A percentile compares a stretch with the other conserved stretches of the same genome.
phyloP scores from a whole-genome alignment of 2,797 vertebrate genomes.

The Propithecus deckenii region DNA sequence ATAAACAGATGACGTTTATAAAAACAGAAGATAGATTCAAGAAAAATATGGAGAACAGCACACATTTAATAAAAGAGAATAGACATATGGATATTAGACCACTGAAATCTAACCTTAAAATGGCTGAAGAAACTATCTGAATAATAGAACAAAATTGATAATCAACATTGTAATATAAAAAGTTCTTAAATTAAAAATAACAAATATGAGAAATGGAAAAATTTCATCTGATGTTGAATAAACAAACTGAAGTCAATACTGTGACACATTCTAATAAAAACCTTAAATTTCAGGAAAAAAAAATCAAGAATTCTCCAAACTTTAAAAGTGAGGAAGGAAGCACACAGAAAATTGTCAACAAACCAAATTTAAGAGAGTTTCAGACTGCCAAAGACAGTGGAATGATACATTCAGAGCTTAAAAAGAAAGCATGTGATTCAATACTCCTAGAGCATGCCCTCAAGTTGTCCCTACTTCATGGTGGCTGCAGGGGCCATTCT shows the following conservation, averaged over 20 bases:
- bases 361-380: conserved; percentile 1
- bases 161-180: background rate
- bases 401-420: background rate
- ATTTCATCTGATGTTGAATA: background rate
- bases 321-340: background rate
- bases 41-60: background rate
- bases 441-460: background rate
- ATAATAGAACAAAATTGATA: background rate
- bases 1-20: background rate
- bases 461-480: background rate
- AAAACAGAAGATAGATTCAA: background rate
- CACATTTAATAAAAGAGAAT: background rate
- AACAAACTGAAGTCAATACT: background rate
- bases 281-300: background rate
- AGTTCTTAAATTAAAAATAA: background rate
- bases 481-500: background rate
- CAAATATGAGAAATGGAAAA: background rate
- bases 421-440: background rate
- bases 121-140: background rate
- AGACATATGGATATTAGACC: background rate
- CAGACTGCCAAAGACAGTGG: background rate
- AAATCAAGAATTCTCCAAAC: background rate
- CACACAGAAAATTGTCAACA: background rate
- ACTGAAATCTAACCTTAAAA: background rate
- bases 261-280: background rate